Evolutionary conservation across 2,888 invertebrate species (phyloP).

Genomic region (Eremobia ochroleuca): DNA sequence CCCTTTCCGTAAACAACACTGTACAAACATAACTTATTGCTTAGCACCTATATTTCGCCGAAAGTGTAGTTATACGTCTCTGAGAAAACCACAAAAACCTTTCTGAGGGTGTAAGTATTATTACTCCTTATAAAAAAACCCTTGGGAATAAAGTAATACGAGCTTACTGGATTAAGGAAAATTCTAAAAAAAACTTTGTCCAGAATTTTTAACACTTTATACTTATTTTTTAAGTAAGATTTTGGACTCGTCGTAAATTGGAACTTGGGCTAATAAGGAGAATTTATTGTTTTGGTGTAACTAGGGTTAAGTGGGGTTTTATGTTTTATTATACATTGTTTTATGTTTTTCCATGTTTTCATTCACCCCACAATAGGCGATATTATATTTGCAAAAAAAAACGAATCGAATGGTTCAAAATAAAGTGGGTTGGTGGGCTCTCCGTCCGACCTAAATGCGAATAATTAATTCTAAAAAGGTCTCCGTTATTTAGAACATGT

Average conservation of each 20-base stretch:
- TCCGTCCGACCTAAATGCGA: not conserved
- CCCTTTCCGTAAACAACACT: constrained; percentile 20
- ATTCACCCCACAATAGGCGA: not conserved
- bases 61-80: constrained; percentile 53
- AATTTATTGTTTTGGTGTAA: constrained; percentile 6
- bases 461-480: not conserved
- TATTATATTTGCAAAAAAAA: not conserved
- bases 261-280: not conserved
- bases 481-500: not conserved
- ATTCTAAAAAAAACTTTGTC: constrained; percentile 18
- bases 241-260: constrained; percentile 8
- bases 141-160: constrained; percentile 39
- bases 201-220: not conserved
- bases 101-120: constrained; percentile 51
- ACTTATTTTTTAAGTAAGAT: not conserved
- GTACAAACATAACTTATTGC: constrained; percentile 22
- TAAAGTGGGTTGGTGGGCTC: not conserved
- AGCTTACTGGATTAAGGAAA: constrained; percentile 34
- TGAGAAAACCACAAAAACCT: constrained; percentile 42
- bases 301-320: not conserved
- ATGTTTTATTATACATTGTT: not conserved
- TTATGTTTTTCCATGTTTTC: not conserved
- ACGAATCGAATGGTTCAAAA: not conserved
- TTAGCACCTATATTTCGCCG: constrained; percentile 9
- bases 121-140: constrained; percentile 62